Conservation (phyloP, 2,113 vertebrate species). For the Myotis yumanensis region DNA sequence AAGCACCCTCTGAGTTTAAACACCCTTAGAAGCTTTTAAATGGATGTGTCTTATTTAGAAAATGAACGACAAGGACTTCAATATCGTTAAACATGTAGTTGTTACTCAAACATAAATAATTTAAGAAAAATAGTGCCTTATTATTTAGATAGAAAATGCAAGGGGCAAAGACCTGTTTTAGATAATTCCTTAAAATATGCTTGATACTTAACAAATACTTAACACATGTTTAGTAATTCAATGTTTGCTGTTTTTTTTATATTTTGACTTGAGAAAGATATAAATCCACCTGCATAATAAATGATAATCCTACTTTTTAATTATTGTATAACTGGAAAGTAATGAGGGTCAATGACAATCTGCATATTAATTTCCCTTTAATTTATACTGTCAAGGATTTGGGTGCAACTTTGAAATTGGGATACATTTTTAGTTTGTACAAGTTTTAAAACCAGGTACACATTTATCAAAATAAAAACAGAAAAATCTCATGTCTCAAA, state of each 20-base stretch:
- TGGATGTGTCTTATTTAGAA: background rate
- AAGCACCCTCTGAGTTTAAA: constrained; percentile 27
- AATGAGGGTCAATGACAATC: background rate
- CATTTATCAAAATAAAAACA: background rate
- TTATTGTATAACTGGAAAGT: background rate
- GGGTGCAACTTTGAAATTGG: background rate
- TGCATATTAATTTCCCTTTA: background rate
- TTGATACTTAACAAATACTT: background rate
- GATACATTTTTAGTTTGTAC: background rate
- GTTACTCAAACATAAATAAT: background rate
- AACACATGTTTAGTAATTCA: background rate
- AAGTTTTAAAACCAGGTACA: background rate
- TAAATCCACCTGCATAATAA: background rate
- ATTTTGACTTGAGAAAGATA: background rate
- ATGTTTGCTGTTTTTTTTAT: background rate
- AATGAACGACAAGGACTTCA: background rate
- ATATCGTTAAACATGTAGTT: background rate
- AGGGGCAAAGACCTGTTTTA: background rate
- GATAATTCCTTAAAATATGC: background rate
- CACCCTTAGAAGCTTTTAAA: constrained; percentile 12
- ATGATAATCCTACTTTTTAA: background rate
- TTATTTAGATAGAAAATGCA: background rate
- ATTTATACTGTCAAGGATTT: background rate
- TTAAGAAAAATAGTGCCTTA: background rate
- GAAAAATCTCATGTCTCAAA: background rate